These are phyloP conservation scores for Dione vanillae DNA, from an alignment of 2,888 invertebrate genomes.

Conservation along the genomic window DNA sequence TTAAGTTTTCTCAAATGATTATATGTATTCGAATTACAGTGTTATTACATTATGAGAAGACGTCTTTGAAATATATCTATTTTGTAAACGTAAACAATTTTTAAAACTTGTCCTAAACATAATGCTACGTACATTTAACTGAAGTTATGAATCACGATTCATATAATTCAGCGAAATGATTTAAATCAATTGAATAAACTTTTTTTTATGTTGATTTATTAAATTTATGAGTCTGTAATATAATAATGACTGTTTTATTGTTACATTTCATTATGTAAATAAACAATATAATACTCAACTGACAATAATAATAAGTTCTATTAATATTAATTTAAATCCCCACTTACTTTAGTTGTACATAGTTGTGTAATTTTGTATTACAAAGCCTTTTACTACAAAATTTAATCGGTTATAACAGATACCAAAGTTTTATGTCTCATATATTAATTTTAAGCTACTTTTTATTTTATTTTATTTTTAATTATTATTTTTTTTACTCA, in stretches of 20 bases:
- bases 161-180: conserved; percentile 6
- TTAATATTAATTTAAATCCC: conserved; percentile 71
- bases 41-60: conserved; percentile 21
- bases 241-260: conserved; percentile 37
- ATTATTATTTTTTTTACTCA: conserved; percentile 57
- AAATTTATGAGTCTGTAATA: conserved; percentile 30
- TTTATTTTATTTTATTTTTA: conserved; percentile 57
- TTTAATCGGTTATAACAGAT: conserved; percentile 82
- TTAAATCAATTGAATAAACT: conserved; percentile 19
- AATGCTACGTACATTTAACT: not conserved
- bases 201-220: conserved; percentile 24
- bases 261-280: conserved; percentile 48
- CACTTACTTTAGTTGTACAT: conserved; percentile 72
- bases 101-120: not conserved
- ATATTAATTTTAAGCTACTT: conserved; percentile 76
- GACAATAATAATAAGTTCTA: conserved; percentile 81
- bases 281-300: conserved; percentile 72
- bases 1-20: conserved; percentile 50
- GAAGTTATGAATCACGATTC: conserved; percentile 16
- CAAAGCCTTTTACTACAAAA: conserved; percentile 76
- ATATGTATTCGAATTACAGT: conserved; percentile 29
- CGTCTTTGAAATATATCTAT: conserved; percentile 9
- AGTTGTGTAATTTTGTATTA: conserved; percentile 64
- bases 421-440: conserved; percentile 83
- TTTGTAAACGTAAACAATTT: conserved; percentile 8